Evolutionary conservation across 1,140 invertebrate species (phyloP), one percentile per base, ranked within the genome.

Genomic region (Drosophila orena): DNA sequence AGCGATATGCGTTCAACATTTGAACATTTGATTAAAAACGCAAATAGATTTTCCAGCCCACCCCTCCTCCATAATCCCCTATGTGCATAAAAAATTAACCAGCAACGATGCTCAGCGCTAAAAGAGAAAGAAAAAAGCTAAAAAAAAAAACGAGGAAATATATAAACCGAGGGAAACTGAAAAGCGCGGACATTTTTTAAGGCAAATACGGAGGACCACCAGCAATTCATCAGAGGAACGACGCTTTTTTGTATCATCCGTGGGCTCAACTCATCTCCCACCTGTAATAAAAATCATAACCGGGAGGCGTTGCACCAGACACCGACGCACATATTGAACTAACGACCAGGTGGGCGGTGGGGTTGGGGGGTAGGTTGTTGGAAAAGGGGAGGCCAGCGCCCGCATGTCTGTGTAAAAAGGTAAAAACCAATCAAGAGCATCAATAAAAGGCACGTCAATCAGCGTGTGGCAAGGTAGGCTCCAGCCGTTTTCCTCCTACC

Each of bases 361-460:
- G 27, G 7, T 6, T 10, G 24, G 40, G 8, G 14, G 35, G 5
- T 0, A n/a, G 27, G 2, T 8, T 17, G 8, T 34, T 11, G 38
- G 17, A 15, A 47, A 15, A 15, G 24, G 35, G 6, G 44, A 15
- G 52, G 34, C 47, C 22, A 65, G 22, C 27, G 37, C 71, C 76
- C 69, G 62, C 74, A 71, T 86, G 77, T 68, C 60, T 74, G 57
- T 56, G 55, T 68, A 70, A 90, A 79, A 90, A 86, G 86, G 86
- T 90, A 90, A 90, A 90, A 90, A 90, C 86, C 86, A 90, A 90
- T 90, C 86, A 90, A 90, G 86, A 90, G 85, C 86, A 90, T 90
- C 85, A 90, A 86, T 90, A 90, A 90, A 90, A 90, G 84, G 81
- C 78, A 86, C 85, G 86, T 90, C 80, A 90, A 90, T 90, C 86